These are phyloP conservation scores for Protonibea diacanthus DNA, from an alignment of 2,797 vertebrate genomes.

Conservation along the genomic window DNA sequence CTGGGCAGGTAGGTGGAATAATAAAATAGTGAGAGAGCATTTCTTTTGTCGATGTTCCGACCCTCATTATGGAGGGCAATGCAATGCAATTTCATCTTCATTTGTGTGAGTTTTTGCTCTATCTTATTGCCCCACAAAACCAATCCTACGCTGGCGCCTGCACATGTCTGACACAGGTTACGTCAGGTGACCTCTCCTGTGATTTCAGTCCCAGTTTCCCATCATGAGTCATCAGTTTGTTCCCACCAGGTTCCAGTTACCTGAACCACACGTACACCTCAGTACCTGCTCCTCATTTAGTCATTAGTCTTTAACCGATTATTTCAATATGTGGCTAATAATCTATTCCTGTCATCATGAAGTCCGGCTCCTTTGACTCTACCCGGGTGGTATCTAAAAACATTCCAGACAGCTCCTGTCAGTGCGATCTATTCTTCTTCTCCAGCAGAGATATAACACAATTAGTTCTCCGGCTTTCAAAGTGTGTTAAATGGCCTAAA, in stretches of 20 bases:
- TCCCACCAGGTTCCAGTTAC: not conserved
- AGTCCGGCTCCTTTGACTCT: not conserved
- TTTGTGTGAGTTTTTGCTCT: not conserved
- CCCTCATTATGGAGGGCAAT: not conserved
- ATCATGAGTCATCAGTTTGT: not conserved
- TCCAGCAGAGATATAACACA: constrained; percentile 31
- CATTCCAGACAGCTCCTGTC: not conserved
- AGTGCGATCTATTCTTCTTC: constrained; percentile 1
- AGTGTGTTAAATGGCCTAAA: constrained; percentile 66
- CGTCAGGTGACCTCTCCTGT: not conserved
- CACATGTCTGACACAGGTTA: not conserved
- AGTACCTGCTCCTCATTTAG: not conserved
- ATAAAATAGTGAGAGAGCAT: too few species aligned
- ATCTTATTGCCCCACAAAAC: not conserved
- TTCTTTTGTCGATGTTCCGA: not conserved
- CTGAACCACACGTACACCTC: not conserved
- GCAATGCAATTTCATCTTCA: not conserved
- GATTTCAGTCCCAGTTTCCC: not conserved
- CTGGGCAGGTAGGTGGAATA: too few species aligned
- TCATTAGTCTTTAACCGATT: not conserved
- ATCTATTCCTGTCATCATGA: not conserved
- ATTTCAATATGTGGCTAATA: not conserved
- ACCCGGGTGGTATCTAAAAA: not conserved
- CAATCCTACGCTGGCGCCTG: not conserved
- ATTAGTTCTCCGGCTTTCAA: constrained; percentile 51